Percentiles rank a stretch among this genome's conserved stretches.
Conservation (phyloP, 1,140 invertebrate species). For the Megalonaias nervosa region DNA sequence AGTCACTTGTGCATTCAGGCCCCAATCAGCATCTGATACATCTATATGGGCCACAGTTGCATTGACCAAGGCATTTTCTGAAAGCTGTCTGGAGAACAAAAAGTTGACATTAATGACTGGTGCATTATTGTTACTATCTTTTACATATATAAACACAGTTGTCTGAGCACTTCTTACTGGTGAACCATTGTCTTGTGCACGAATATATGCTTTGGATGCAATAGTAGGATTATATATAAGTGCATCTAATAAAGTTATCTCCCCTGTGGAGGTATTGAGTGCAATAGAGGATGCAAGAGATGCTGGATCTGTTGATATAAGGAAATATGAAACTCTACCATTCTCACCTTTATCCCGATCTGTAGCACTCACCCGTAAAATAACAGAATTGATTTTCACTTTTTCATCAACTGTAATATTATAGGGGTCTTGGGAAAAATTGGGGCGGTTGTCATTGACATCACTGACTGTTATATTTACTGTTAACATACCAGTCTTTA, state of each 20-base stretch:
- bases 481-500: slow-evolving; percentile 35
- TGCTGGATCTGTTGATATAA: slow-evolving; percentile 6
- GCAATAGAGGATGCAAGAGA: neutral
- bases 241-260: slow-evolving; percentile 69
- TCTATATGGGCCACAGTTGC: slow-evolving; percentile 61
- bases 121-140: slow-evolving; percentile 60
- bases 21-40: slow-evolving; percentile 61
- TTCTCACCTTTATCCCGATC: slow-evolving; percentile 65
- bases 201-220: slow-evolving; percentile 50
- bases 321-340: slow-evolving; percentile 38
- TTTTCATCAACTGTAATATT: slow-evolving; percentile 80
- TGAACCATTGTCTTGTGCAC: slow-evolving; percentile 53
- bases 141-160: slow-evolving; percentile 52
- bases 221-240: slow-evolving; percentile 83
- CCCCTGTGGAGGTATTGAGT: slow-evolving; percentile 40
- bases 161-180: slow-evolving; percentile 37
- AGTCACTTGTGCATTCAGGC: slow-evolving; percentile 53
- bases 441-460: slow-evolving; percentile 92
- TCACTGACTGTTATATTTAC: slow-evolving; percentile 89
- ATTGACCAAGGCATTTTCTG: slow-evolving; percentile 46
- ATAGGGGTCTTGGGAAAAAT: slow-evolving; percentile 75
- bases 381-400: slow-evolving; percentile 27
- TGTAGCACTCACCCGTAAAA: slow-evolving; percentile 47
- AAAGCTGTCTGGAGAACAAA: slow-evolving; percentile 45
- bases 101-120: slow-evolving; percentile 56